Conservation (phyloP, 2,797 vertebrate species). For the Euphonia xanthogaster region DNA sequence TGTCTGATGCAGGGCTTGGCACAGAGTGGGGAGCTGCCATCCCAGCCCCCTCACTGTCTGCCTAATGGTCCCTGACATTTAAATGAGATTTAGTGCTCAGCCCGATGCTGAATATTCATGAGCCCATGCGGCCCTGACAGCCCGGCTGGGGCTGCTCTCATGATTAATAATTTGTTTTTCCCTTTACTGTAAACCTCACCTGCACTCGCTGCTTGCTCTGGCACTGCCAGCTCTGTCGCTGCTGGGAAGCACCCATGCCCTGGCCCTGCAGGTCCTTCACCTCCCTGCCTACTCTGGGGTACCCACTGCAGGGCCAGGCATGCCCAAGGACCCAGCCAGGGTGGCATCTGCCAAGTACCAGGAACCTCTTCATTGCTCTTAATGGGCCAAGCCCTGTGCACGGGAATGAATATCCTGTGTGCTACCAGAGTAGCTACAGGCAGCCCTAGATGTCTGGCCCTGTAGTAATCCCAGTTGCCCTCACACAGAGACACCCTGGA, state of each 20-base stretch:
- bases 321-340: no score
- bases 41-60: conserved; percentile 65
- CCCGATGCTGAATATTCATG: conserved; percentile 70
- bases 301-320: not conserved
- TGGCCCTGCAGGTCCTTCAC: not conserved
- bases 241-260: not conserved
- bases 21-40: not conserved
- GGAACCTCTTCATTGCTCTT: not conserved
- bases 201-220: conserved; percentile 6
- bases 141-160: conserved; percentile 69
- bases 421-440: accelerated
- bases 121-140: conserved; percentile 68
- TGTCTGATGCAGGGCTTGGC: not conserved
- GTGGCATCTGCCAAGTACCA: not conserved
- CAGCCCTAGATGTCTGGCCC: not conserved
- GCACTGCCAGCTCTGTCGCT: not conserved
- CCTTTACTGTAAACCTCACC: conserved; percentile 71
- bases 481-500: not conserved
- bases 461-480: not conserved
- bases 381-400: not conserved
- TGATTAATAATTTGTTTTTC: conserved; percentile 72
- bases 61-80: conserved; percentile 73
- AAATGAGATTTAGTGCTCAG: conserved; percentile 72
- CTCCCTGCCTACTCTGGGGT: not conserved
- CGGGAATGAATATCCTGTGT: accelerated